phyloP scores from a whole-genome alignment of 1,140 invertebrate genomes.

The Camponotus pennsylvanicus region DNA sequence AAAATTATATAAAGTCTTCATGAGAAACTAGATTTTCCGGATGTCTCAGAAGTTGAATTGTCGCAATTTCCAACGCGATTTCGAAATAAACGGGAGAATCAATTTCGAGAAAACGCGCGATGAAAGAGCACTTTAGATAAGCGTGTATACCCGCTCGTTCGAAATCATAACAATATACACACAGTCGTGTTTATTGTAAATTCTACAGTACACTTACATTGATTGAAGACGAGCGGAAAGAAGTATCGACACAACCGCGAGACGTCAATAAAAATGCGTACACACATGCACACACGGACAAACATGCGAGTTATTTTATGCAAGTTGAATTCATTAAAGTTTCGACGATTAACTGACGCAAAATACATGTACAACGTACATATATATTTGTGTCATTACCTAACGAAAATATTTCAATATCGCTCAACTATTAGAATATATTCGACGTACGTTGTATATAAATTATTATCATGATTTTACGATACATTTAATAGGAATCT shows the following conservation, averaged over 20 bases:
- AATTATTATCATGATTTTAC: conserved; percentile 18
- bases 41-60: not conserved
- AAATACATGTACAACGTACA: not conserved
- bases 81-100: conserved; percentile 13
- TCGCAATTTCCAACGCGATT: not conserved
- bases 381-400: not conserved
- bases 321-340: conserved; percentile 14
- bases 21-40: not conserved
- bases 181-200: conserved; percentile 43
- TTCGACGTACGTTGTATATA: conserved; percentile 4
- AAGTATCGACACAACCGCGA: conserved; percentile 18
- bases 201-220: not conserved
- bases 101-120: conserved; percentile 21
- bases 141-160: not conserved
- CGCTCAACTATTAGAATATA: conserved; percentile 5
- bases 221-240: conserved; percentile 10
- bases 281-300: not conserved
- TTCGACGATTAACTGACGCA: not conserved
- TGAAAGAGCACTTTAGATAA: conserved; percentile 30
- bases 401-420: not conserved
- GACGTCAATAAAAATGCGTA: not conserved
- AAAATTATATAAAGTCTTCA: not conserved
- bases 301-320: conserved; percentile 6
- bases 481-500: not conserved
- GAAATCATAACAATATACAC: not conserved